These are phyloP conservation scores for Drosophila dunni DNA, from an alignment of 1,140 invertebrate species.

Conservation along the genomic window DNA sequence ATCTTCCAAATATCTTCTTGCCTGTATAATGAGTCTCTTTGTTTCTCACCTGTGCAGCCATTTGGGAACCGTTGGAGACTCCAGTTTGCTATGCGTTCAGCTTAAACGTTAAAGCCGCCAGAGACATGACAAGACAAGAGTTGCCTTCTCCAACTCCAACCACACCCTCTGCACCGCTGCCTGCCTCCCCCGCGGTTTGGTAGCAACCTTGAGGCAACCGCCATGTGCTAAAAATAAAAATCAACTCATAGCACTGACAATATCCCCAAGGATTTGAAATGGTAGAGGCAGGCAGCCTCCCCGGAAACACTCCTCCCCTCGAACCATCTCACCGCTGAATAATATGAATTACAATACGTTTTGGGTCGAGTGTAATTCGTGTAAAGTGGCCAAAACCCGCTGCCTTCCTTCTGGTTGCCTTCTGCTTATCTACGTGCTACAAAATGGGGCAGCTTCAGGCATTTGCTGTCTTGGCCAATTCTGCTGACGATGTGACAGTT, in stretches of 20 bases:
- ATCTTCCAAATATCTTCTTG: background rate
- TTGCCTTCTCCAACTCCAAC: background rate
- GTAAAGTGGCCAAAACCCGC: constrained; percentile 53
- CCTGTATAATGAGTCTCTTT: background rate
- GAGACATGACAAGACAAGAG: constrained; percentile 4
- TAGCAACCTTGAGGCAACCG: constrained; percentile 31
- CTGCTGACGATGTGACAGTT: constrained; percentile 59
- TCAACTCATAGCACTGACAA: constrained; percentile 14
- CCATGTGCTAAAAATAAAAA: constrained; percentile 52
- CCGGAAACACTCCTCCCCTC: background rate
- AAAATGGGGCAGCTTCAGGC: constrained; percentile 1
- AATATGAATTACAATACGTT: constrained; percentile 79
- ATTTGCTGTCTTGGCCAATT: constrained; percentile 13
- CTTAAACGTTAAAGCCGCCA: constrained; percentile 13
- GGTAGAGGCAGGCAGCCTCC: constrained; percentile 32
- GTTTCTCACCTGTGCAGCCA: background rate
- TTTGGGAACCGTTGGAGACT: constrained; percentile 5
- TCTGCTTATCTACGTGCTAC: background rate
- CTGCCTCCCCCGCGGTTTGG: background rate
- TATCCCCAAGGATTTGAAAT: constrained; percentile 53
- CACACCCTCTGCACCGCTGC: background rate
- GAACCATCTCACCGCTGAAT: constrained; percentile 32
- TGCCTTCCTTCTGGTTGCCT: background rate
- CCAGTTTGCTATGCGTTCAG: constrained; percentile 27
- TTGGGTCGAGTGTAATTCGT: constrained; percentile 68